A percentile compares a stretch with the other conserved stretches of the same genome.
Conservation (phyloP, 2,113 vertebrate species). For the Petaurus breviceps region DNA sequence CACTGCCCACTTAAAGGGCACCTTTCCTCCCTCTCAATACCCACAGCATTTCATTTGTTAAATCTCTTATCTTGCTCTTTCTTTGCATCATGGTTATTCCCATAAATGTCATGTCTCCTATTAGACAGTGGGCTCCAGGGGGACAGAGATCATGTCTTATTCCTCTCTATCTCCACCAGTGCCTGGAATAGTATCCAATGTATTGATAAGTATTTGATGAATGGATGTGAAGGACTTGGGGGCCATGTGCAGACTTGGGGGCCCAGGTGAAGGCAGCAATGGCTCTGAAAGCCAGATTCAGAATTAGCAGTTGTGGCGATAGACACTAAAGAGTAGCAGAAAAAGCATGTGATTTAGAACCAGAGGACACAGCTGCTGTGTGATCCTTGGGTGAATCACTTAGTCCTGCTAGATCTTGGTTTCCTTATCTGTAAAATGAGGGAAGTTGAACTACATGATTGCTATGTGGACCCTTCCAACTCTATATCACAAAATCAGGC, state of each 20-base stretch:
- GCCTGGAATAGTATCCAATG: background rate
- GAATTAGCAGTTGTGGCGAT: background rate
- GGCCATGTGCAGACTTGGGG: background rate
- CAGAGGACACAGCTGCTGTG: background rate
- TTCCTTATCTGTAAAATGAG: background rate
- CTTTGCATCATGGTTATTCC: background rate
- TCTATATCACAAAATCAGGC: background rate
- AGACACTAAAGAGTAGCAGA: background rate
- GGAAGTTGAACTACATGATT: background rate
- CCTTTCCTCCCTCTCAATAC: background rate
- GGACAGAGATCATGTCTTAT: background rate
- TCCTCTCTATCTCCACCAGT: background rate
- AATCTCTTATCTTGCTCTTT: background rate
- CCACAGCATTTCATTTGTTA: background rate
- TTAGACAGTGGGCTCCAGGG: background rate
- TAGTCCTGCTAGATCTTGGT: background rate
- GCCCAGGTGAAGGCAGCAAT: background rate
- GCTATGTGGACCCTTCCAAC: background rate
- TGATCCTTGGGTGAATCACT: background rate
- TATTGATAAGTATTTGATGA: background rate
- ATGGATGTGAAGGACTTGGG: background rate
- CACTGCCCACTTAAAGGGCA: background rate
- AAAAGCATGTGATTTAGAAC: background rate
- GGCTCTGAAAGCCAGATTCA: background rate
- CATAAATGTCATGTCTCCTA: background rate